Conservation (phyloP, 2,888 invertebrate species). For the Frankliniella intonsa region DNA sequence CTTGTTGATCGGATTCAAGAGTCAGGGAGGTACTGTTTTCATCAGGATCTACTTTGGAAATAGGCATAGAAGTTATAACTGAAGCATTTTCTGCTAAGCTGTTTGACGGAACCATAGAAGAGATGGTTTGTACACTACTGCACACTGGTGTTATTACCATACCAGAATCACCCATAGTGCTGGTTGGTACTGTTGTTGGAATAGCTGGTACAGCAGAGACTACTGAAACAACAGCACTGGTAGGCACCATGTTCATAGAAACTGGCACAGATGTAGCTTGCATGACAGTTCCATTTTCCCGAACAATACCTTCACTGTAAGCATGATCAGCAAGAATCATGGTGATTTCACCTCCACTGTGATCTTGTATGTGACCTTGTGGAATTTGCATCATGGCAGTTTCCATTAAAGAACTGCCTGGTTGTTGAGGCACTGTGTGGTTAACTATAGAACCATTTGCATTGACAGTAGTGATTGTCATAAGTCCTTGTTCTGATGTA, state of each 20-base stretch:
- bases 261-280: neutral
- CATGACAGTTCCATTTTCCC: neutral
- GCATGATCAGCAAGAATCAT: conserved; percentile 5
- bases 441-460: conserved; percentile 8
- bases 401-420: neutral
- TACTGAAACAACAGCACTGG: conserved; percentile 1
- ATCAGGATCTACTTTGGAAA: neutral
- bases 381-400: conserved; percentile 18
- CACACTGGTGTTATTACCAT: neutral
- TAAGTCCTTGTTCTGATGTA: neutral
- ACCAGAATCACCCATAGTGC: neutral
- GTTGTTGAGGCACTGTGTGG: neutral
- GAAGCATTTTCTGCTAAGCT: neutral
- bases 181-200: neutral
- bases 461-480: conserved; percentile 3
- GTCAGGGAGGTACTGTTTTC: neutral
- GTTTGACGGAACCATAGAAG: neutral
- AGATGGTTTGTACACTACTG: neutral
- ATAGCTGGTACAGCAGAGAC: conserved; percentile 3
- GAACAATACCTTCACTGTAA: neutral
- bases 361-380: conserved; percentile 8
- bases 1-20: neutral
- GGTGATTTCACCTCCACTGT: conserved; percentile 6
- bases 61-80: neutral
- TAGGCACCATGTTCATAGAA: conserved; percentile 18